Base-by-base conservation (phyloP, 2,888 invertebrate species). In the Hyppa rectilinea region DNA sequence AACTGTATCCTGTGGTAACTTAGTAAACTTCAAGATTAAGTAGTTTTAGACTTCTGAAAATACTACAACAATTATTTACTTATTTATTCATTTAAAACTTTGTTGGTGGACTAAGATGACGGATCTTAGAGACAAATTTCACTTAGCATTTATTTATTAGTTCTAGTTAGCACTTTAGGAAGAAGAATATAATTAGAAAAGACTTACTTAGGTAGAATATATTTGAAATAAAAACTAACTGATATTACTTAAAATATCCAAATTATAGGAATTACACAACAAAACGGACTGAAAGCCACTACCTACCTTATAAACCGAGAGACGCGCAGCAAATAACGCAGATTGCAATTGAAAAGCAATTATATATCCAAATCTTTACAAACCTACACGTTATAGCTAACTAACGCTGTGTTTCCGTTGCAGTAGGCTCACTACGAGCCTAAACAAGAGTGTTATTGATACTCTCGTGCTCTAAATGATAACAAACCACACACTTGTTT, bases 401-500 rank as follows among this genome's bases (percentile, higher is more conserved):
- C 56, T 43, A 26, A 52, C 10, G 29, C 50, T 64, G n/a, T 43
- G 62, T 61, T 64, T 82, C 82, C 67, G 71, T 53, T 64, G 58
- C 60, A 68, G 58, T 66, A 68, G 64, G 59, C 52, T 55, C 61
- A 29, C 49, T 55, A 64, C 43, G 50, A 69, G 59, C 45, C 45
- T 26, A 75, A 70, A 81, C 75, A 81, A 82, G 52, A 45, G 29
- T 14, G 47, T 63, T 55, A 75, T 75, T 79, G 67, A 81, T 72
- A 75, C 43, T 59, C 26, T 34, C 9, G 36, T 43, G 36, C 12
- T 75, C 55, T 43, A 12, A 29, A 56, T 40, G 82, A 75, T 82
- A 81, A 82, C 65, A 68, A 71, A 50, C 58, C 64, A 59, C n/a
- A n/a, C n/a, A n/a, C 78, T 80, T 72, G 65, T 80, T 61, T 50